These are phyloP conservation scores for Antheraea yamamai DNA, from an alignment of 2,888 invertebrate species.

Conservation along the genomic window DNA sequence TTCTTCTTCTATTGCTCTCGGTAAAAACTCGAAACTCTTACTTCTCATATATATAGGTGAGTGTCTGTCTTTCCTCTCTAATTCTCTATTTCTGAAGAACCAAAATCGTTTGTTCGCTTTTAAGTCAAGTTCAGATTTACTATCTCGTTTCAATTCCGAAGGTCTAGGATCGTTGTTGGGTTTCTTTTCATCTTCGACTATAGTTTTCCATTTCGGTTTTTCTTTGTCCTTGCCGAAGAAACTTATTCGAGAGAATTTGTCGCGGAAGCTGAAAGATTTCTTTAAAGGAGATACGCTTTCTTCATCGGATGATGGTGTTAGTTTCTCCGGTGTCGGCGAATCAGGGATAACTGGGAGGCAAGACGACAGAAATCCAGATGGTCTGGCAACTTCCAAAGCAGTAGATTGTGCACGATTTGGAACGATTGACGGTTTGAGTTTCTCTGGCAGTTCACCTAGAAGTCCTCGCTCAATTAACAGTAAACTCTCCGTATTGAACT, in stretches of 20 bases:
- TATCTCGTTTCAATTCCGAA: constrained; percentile 33
- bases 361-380: constrained; percentile 65
- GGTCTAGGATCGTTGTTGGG: constrained; percentile 27
- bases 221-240: constrained; percentile 65
- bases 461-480: constrained; percentile 70
- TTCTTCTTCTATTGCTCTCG: constrained; percentile 61
- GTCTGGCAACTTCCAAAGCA: constrained; percentile 71
- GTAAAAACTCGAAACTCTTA: constrained; percentile 75
- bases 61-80: constrained; percentile 49
- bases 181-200: constrained; percentile 50
- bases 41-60: constrained; percentile 65
- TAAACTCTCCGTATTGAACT: constrained; percentile 67
- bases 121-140: constrained; percentile 51
- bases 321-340: constrained; percentile 51
- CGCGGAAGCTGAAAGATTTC: constrained; percentile 74
- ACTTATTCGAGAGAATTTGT: constrained; percentile 65
- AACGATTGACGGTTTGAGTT: constrained; percentile 61
- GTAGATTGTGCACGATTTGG: constrained; percentile 60
- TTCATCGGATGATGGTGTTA: constrained; percentile 54
- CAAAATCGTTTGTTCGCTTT: constrained; percentile 70
- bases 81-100: constrained; percentile 68
- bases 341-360: constrained; percentile 63
- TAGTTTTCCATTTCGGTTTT: constrained; percentile 58
- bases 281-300: constrained; percentile 60
- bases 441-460: constrained; percentile 67